These are phyloP conservation scores for Spea multiplicata DNA, from an alignment of 2,113 vertebrate genomes.

Conservation along the genomic window DNA sequence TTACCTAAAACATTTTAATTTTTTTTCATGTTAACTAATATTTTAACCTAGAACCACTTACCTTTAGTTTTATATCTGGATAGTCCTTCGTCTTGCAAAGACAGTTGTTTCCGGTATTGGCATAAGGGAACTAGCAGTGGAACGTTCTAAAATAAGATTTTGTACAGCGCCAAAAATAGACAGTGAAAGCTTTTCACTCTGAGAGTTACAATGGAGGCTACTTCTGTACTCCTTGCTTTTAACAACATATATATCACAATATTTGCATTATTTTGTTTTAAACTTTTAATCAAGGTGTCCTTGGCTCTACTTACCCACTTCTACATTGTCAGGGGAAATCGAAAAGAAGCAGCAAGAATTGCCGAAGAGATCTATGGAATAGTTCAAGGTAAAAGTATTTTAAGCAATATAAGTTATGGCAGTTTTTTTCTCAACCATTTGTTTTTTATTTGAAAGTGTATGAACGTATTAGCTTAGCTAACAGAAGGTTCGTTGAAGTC, in stretches of 20 bases:
- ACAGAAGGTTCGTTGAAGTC: too few species aligned
- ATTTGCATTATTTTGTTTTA: conserved; percentile 76
- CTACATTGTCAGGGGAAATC: conserved; percentile 78
- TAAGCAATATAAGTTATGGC: neutral
- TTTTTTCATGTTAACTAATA: too few species aligned
- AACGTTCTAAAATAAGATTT: conserved; percentile 73
- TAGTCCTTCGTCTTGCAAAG: neutral
- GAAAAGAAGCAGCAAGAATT: conserved; percentile 79
- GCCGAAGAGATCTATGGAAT: conserved; percentile 79
- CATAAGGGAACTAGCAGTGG: conserved; percentile 60
- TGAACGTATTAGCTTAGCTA: too few species aligned
- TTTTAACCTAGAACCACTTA: too few species aligned
- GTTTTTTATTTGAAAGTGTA: too few species aligned
- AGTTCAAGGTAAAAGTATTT: conserved; percentile 68
- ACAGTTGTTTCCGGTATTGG: conserved; percentile 52
- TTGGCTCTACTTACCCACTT: conserved; percentile 76
- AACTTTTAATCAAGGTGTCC: conserved; percentile 75
- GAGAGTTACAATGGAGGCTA: conserved; percentile 69
- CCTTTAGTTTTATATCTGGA: neutral
- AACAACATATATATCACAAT: conserved; percentile 73
- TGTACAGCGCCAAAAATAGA: conserved; percentile 65
- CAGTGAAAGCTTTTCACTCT: conserved; percentile 56
- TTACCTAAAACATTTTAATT: too few species aligned
- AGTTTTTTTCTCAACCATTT: too few species aligned
- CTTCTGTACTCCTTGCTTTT: conserved; percentile 64